Conservation (phyloP, 2,797 vertebrate genomes). For the Champsocephalus gunnari region DNA sequence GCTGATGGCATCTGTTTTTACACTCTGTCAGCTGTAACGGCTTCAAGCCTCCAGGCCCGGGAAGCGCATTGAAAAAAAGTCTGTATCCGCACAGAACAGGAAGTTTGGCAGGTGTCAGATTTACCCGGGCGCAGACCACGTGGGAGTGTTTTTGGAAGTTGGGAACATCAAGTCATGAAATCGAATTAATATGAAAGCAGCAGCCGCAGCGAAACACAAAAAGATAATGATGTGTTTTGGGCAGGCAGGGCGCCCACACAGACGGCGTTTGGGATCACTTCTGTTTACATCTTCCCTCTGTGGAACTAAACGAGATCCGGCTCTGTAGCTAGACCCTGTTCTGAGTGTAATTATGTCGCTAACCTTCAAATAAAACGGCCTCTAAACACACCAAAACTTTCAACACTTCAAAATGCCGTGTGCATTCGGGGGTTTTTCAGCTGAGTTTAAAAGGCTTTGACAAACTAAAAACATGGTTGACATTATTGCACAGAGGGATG, state of each 20-base stretch:
- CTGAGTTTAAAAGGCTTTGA: conserved; percentile 12
- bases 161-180: conserved; percentile 30
- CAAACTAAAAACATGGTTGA: neutral
- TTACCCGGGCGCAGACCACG: neutral
- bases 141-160: conserved; percentile 45
- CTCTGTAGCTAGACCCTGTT: conserved; percentile 3
- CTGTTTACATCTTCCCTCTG: conserved; percentile 43
- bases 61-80: conserved; percentile 17
- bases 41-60: neutral
- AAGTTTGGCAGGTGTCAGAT: conserved; percentile 47
- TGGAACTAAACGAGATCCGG: conserved; percentile 32
- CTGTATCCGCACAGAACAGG: conserved; percentile 7
- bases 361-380: conserved; percentile 33
- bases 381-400: neutral
- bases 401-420: neutral
- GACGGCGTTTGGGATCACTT: conserved; percentile 46
- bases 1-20: conserved; percentile 12
- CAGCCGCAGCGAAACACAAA: conserved; percentile 25
- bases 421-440: conserved; percentile 10
- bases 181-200: conserved; percentile 49
- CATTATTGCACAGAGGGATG: conserved; percentile 1
- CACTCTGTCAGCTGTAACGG: neutral
- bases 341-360: conserved; percentile 13
- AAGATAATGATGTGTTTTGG: conserved; percentile 61
- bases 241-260: conserved; percentile 48